phyloP scores from a whole-genome alignment of 2,888 invertebrate species.

The Thelaira solivaga region DNA sequence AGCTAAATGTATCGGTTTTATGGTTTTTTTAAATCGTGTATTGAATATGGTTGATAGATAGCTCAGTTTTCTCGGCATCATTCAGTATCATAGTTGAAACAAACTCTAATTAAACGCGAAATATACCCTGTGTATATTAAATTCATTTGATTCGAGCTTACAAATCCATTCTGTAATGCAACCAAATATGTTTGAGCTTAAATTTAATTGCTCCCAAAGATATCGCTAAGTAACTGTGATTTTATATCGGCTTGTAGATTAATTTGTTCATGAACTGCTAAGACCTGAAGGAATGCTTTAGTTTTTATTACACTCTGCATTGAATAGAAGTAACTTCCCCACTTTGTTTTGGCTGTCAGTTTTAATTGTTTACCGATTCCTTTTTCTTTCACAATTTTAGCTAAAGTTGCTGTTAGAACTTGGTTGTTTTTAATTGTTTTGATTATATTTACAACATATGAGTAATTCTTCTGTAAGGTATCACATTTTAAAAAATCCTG shows the following conservation, averaged over 20 bases:
- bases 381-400: slow-evolving; percentile 39
- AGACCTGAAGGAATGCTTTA: slow-evolving; percentile 33
- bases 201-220: slow-evolving; percentile 42
- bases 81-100: not conserved
- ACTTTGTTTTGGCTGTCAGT: slow-evolving; percentile 37
- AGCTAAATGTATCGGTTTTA: slow-evolving; percentile 54
- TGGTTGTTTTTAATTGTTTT: slow-evolving; percentile 33
- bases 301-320: slow-evolving; percentile 43
- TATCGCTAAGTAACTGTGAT: slow-evolving; percentile 41
- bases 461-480: slow-evolving; percentile 18
- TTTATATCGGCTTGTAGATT: slow-evolving; percentile 38
- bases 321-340: slow-evolving; percentile 42
- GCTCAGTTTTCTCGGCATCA: slow-evolving; percentile 2
- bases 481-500: slow-evolving; percentile 21
- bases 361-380: slow-evolving; percentile 39
- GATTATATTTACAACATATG: slow-evolving; percentile 13
- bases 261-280: slow-evolving; percentile 37
- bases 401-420: slow-evolving; percentile 21
- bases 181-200: slow-evolving; percentile 42
- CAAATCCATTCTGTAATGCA: slow-evolving; percentile 28
- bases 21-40: slow-evolving; percentile 39
- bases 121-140: not conserved
- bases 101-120: not conserved
- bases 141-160: slow-evolving; percentile 32
- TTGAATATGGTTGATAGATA: slow-evolving; percentile 37